phyloP scores from a whole-genome alignment of 2,888 invertebrate species.

The Orchesella flavescens region DNA sequence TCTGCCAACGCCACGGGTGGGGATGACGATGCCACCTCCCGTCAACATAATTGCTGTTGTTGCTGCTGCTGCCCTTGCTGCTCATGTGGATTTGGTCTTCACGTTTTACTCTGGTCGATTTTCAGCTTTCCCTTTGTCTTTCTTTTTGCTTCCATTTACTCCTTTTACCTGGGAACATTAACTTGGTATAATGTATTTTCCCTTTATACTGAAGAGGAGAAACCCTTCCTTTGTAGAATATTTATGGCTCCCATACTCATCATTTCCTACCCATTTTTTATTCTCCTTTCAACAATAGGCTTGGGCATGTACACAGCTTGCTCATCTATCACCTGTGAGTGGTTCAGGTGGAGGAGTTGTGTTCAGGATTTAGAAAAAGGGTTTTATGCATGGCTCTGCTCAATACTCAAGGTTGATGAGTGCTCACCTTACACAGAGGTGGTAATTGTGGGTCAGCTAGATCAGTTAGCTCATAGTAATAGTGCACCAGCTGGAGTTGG shows the following conservation, averaged over 20 bases:
- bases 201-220: constrained; percentile 80
- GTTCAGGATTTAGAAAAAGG: constrained; percentile 85
- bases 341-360: constrained; percentile 82
- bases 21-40: constrained; percentile 47
- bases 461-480: constrained; percentile 1
- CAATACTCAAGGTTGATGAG: constrained; percentile 80
- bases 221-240: constrained; percentile 79
- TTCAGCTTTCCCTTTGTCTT: constrained; percentile 81
- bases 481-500: too few species aligned
- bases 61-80: constrained; percentile 72
- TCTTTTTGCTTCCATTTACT: constrained; percentile 80
- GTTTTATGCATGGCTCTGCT: constrained; percentile 85
- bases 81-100: constrained; percentile 79
- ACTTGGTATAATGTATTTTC: constrained; percentile 86
- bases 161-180: constrained; percentile 84
- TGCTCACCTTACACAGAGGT: constrained; percentile 86
- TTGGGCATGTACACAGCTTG: constrained; percentile 81
- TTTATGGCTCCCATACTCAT: constrained; percentile 81
- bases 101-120: constrained; percentile 80
- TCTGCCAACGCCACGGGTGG: background rate
- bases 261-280: constrained; percentile 82
- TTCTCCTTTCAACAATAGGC: constrained; percentile 80
- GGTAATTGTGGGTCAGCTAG: constrained; percentile 73
- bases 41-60: background rate
- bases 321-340: constrained; percentile 82